phyloP scores from a whole-genome alignment of 1,140 invertebrate species.

The Drosophila athabasca region DNA sequence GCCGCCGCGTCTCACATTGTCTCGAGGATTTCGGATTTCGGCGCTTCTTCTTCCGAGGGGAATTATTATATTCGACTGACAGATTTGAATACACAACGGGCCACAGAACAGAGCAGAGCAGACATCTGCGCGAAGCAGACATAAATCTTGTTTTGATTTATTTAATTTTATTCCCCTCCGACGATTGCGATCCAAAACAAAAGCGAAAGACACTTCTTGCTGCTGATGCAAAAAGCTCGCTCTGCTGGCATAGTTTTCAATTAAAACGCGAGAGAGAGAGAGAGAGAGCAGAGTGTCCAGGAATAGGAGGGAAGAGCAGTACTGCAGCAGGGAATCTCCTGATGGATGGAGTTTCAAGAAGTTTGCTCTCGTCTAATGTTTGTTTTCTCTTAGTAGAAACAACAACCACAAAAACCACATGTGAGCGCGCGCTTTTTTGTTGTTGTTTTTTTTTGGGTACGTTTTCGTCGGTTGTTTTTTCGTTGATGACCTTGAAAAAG shows the following conservation, averaged over 20 bases:
- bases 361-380: background rate
- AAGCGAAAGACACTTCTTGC: background rate
- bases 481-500: conserved; percentile 83
- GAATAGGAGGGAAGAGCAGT: conserved; percentile 1
- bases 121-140: conserved; percentile 24
- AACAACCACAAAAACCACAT: too few species aligned
- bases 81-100: conserved; percentile 56
- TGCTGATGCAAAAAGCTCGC: background rate
- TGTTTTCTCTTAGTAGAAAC: conserved; percentile 37
- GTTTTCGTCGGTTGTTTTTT: conserved; percentile 67
- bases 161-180: conserved; percentile 29
- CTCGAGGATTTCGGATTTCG: conserved; percentile 26
- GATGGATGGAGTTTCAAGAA: background rate
- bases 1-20: conserved; percentile 40
- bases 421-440: conserved; percentile 24
- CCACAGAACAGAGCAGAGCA: too few species aligned
- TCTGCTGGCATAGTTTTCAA: conserved; percentile 57
- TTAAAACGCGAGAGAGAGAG: conserved; percentile 24
- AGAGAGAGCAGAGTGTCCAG: background rate
- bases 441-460: conserved; percentile 45
- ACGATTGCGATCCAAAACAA: conserved; percentile 10
- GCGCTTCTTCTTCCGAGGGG: conserved; percentile 21
- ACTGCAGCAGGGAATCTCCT: too few species aligned
- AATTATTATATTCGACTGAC: conserved; percentile 26
- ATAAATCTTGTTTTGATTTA: conserved; percentile 75